These are phyloP conservation scores for Maccullochella peelii DNA, from an alignment of 2,113 vertebrate species.

Conservation along the genomic window DNA sequence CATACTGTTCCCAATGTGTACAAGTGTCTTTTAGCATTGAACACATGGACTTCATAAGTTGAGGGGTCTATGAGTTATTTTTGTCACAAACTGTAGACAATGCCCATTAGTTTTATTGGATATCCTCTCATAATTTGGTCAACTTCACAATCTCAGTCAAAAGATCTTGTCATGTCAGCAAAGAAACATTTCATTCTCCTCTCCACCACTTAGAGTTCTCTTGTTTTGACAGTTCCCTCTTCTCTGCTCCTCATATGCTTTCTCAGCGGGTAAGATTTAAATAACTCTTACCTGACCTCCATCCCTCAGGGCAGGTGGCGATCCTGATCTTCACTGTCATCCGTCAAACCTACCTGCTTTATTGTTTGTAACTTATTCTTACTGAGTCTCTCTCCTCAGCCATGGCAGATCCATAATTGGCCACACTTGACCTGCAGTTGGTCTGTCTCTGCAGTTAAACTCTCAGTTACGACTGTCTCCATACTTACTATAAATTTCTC, in stretches of 20 bases:
- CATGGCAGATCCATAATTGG: constrained; percentile 16
- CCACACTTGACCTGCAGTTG: constrained; percentile 5
- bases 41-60: background rate
- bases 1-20: background rate
- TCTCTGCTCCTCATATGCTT: background rate
- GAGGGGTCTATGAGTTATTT: background rate
- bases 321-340: constrained; percentile 13
- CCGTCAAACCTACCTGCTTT: background rate
- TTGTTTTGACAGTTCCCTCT: constrained; percentile 17
- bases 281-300: constrained; percentile 13
- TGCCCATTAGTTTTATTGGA: background rate
- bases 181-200: background rate
- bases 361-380: background rate
- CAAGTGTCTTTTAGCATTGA: background rate
- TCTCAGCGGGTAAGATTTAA: background rate
- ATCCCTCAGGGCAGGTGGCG: constrained; percentile 1
- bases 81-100: background rate
- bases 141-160: background rate
- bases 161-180: background rate
- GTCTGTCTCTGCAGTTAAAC: background rate
- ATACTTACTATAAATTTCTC: background rate
- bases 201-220: background rate
- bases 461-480: background rate
- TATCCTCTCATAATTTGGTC: background rate
- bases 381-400: background rate